Evolutionary conservation across 2,113 vertebrate species (phyloP), one percentile per base, ranked within the genome.

Genomic region (Halcyon senegalensis): DNA sequence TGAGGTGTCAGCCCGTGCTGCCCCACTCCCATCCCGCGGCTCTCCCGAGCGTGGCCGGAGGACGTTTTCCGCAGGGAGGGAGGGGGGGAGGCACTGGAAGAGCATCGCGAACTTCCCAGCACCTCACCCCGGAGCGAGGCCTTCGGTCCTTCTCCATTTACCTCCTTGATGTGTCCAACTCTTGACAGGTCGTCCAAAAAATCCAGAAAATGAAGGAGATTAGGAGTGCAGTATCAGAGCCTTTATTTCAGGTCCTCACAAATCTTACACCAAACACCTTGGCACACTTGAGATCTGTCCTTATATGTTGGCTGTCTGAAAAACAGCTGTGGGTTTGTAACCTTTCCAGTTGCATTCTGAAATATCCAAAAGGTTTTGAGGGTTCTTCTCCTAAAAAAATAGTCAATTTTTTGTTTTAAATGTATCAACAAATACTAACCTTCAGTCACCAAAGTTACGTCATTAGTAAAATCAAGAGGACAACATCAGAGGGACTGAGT

Each of bases 141-240:
- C 43, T 51, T 53, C 58, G 0, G 37, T 0, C 31, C n/a, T 13
- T 27, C 31, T 59, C 37, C 33, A 2, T 20, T 41, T 17, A 3
- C 33, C 30, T 1, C 8, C 63, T 28, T 69, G 19, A 10, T 43
- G n/a, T 28, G 5, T 41, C 46, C 14, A 13, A 1, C 16, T 59
- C 44, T 19, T 25, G 21, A 13, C 28, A 31, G 12, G 19, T 46
- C 12, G 2, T 48, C 19, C 31, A 23, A n/a, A 43, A 67, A 35
- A 51, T 41, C 30, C 60, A 25, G 10, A 44, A 44, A 33, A 30
- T 2, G 1, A 48, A n/a, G 48, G 44, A 5, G 11, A 21, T 28
- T 2, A 39, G 24, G 28, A 24, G 25, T 13, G 2, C 3, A 0
- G 18, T 18, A 16, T 4, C 1, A 0, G n/a, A 63, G 33, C 44